Conservation (phyloP, 2,888 invertebrate species). For the Calliopum simillimum region DNA sequence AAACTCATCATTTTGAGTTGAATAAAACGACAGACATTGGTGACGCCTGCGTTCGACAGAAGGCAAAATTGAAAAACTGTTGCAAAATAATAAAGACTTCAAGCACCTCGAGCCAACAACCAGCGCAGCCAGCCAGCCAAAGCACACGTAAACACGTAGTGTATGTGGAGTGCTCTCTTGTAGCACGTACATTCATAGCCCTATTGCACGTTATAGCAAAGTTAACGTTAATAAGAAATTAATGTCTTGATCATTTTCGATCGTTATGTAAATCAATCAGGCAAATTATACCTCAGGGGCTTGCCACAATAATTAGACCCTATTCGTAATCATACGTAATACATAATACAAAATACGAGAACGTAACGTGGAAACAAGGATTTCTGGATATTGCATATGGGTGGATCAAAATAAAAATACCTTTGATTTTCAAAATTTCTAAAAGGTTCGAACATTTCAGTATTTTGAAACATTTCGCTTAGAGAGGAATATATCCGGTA, state of each 20-base stretch:
- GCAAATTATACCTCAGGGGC: conserved; percentile 67
- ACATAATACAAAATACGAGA: conserved; percentile 46
- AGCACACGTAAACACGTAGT: conserved; percentile 9
- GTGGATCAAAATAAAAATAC: not conserved
- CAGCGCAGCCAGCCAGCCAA: not conserved
- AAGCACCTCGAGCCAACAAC: conserved; percentile 37
- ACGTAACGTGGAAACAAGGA: not conserved
- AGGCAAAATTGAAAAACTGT: conserved; percentile 45
- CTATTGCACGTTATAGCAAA: conserved; percentile 42
- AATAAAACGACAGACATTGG: conserved; percentile 11
- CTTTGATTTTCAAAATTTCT: too few relatives aligned
- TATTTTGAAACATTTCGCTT: too few relatives aligned
- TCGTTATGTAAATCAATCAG: conserved; percentile 69
- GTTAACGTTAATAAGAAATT: conserved; percentile 67
- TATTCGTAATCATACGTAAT: conserved; percentile 62
- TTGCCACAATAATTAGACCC: conserved; percentile 66
- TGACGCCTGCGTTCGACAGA: conserved; percentile 36
- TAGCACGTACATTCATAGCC: conserved; percentile 30
- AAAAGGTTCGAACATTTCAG: too few relatives aligned
- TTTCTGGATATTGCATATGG: not conserved
- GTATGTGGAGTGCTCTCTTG: conserved; percentile 26
- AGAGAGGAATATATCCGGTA: too few relatives aligned
- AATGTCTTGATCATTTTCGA: conserved; percentile 68
- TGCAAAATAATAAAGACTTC: conserved; percentile 41
- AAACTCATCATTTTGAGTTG: conserved; percentile 14